These are phyloP conservation scores for Halcyon malimbica DNA, from an alignment of 2,113 vertebrate species.

Conservation along the genomic window DNA sequence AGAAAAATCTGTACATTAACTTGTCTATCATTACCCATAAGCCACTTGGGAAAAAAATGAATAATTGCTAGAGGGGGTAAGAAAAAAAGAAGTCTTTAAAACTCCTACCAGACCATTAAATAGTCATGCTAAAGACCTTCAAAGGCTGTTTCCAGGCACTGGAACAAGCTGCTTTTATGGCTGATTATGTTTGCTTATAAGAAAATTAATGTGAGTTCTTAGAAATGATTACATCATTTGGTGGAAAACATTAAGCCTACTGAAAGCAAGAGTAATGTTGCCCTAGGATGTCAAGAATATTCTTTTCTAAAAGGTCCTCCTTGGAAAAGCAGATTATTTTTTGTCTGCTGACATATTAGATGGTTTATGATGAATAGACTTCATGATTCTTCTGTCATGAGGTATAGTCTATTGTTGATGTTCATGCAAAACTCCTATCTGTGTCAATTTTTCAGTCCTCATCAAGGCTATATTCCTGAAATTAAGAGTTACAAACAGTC, in stretches of 20 bases:
- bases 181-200: conserved; percentile 3
- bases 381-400: neutral
- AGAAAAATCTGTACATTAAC: neutral
- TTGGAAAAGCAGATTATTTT: neutral
- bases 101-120: neutral
- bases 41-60: neutral
- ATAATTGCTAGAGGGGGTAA: neutral
- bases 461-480: neutral
- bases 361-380: neutral
- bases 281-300: neutral
- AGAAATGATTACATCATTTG: neutral
- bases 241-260: neutral
- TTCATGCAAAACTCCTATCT: neutral
- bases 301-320: neutral
- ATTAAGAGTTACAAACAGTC: neutral
- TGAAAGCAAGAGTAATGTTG: neutral
- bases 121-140: neutral
- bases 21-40: neutral
- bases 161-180: conserved; percentile 11
- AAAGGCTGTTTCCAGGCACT: neutral
- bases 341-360: neutral
- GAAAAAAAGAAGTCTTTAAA: neutral
- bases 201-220: neutral
- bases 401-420: neutral
- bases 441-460: neutral